These are phyloP conservation scores for Danionella dracula DNA, from an alignment of 2,797 vertebrate genomes.

Conservation along the genomic window DNA sequence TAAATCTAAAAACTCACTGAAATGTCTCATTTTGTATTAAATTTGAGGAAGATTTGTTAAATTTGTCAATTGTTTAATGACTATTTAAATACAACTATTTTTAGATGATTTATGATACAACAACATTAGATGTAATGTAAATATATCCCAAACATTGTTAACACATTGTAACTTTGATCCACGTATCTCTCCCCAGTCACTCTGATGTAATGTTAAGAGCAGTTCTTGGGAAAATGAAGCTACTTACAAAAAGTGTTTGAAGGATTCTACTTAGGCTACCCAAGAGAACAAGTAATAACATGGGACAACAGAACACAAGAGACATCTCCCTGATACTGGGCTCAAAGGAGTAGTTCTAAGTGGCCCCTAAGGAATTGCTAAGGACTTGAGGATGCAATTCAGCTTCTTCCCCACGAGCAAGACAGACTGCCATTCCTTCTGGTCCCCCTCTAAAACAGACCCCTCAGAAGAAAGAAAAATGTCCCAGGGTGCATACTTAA, in stretches of 20 bases:
- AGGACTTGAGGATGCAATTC: slow-evolving; percentile 50
- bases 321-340: slow-evolving; percentile 21
- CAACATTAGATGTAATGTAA: too few species aligned
- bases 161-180: too few species aligned
- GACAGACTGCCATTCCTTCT: slow-evolving; percentile 57
- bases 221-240: slow-evolving; percentile 3
- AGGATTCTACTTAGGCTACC: neutral
- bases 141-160: too few species aligned
- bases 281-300: slow-evolving; percentile 16
- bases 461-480: slow-evolving; percentile 31
- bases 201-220: too few species aligned
- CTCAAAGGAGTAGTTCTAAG: slow-evolving; percentile 34
- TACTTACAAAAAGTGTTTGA: slow-evolving; percentile 3
- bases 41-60: too few species aligned
- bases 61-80: too few species aligned
- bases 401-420: slow-evolving; percentile 46
- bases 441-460: slow-evolving; percentile 45
- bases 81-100: too few species aligned
- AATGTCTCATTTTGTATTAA: too few species aligned
- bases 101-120: too few species aligned
- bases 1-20: too few species aligned
- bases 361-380: slow-evolving; percentile 50
- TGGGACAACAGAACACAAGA: slow-evolving; percentile 23
- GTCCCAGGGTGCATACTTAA: slow-evolving; percentile 40
- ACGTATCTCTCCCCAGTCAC: too few species aligned